Evolutionary conservation across 1,140 invertebrate genomes (phyloP), one percentile per base, ranked within the genome.

Genomic region (Pachyrhynchus sulphureomaculatus): DNA sequence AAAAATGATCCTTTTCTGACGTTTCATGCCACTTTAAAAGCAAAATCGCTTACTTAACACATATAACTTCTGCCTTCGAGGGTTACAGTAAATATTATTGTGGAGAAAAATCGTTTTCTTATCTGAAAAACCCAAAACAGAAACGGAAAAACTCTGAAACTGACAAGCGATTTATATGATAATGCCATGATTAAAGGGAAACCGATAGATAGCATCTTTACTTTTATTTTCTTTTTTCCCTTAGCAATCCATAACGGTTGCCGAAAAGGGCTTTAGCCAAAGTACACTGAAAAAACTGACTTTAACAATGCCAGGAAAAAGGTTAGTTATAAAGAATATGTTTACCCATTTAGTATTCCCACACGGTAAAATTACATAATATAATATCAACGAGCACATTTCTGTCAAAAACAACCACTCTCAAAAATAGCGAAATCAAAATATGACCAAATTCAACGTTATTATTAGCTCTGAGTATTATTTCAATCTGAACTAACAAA

Each of bases 121-220:
- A 44, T 56, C 41, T 20, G 39, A 5, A 34, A 45, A 56, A 29
- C 4, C 39, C 20, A 29, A 56, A 56, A 56, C 53, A 45, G 36
- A 53, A 56, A 45, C 41, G 39, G 8, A 3, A 56, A 56, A 21
- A 41, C 41, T 34, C 24, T 56, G 53, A 34, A 45, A 44, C 53
- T 56, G 53, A 45, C 53, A 56, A 13, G 45, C 53, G 39, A 56
- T 56, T 56, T 56, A 56, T 45, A 56, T 56, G 39, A 56, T 45
- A 56, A 56, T 56, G 37, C 39, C 37, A 42, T 54, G 51, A 42
- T 54, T 54, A 54, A 54, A 26, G 51, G 37, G 51, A 54, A 54
- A 54, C 17, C 51, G 51, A 54, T 54, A 42, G 36, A 54, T 54
- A 42, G 36, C 48, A 51, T 51, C 48, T 51, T 51, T 54, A 54